Percentiles rank a stretch among this genome's conserved stretches.
These are phyloP conservation scores for Babyrousa celebensis DNA, from an alignment of 2,797 vertebrate species.

Conservation along the genomic window DNA sequence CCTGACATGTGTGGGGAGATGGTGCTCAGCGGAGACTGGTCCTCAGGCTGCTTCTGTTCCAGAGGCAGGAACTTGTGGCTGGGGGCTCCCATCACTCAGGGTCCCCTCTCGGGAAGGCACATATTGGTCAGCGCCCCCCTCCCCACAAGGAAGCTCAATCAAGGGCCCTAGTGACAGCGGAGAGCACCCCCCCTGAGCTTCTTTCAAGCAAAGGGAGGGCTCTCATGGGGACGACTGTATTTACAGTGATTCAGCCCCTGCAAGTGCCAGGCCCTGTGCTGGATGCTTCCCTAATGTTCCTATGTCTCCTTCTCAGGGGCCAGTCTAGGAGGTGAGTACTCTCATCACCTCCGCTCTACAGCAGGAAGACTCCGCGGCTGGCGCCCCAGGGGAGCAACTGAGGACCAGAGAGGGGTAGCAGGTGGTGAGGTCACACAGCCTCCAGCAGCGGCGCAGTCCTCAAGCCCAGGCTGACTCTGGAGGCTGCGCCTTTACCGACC, in stretches of 20 bases:
- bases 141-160: not conserved
- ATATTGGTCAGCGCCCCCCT: not conserved
- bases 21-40: accelerated
- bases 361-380: not conserved
- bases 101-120: not conserved
- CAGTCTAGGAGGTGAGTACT: not conserved
- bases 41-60: not conserved
- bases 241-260: not conserved
- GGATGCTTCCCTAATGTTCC: accelerated
- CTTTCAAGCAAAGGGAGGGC: not conserved
- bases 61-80: not conserved
- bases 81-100: not conserved
- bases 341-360: not conserved
- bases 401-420: not conserved
- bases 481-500: not conserved
- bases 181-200: not conserved
- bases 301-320: not conserved
- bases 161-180: not conserved
- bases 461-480: not conserved
- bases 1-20: accelerated
- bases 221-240: accelerated
- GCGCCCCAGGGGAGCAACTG: too few relatives aligned
- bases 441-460: not conserved
- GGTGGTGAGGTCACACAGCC: not conserved
- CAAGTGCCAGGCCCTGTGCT: not conserved